Base-by-base conservation (phyloP, 2,113 vertebrate genomes). In the Cyprinodon variegatus region DNA sequence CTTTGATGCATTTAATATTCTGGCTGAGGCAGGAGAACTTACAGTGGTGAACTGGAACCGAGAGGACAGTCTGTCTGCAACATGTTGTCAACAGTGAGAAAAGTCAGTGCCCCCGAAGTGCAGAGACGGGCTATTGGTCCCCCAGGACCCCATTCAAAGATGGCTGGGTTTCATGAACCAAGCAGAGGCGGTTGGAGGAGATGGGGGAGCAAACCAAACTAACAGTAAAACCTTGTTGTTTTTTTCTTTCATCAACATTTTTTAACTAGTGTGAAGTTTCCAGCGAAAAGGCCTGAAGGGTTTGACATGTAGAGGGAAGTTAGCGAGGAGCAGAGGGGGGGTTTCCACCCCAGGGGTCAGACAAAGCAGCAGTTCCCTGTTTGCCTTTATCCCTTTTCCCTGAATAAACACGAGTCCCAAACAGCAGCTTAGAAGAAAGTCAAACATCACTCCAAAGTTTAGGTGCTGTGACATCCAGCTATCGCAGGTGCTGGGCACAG, bases 1-100 rank as follows among this genome's bases (percentile, higher is more conserved):
- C 92, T 94, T 93, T 92, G 91, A 94, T 91, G 91, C 92, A 88
- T 93, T 92, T 92, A 91, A 89, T 93, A 87, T 82, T 86, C 82
- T 86, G 82, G 79, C 88, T 88, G 82, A 79, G 75, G 78, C 79
- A 77, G 81, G 57, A 87, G 79, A 86, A 82, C 68, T 64, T 91
- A 91, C 90, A 91, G 90, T 93, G 91, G 89, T 92, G 89, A 90
- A 91, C 76, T 68, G 70, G 81, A 83, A 83, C 74, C 68, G 68
- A 86, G 80, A 81, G 85, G 83, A 85, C 81, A 88, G 89, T 92
- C 91, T 93, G 91, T 90, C 85, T n/a, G 88, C 92, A 93, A 91
- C 87, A 93, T 93, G 91, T 90, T 92, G 86, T 88, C 83, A 87
- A 65, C 84, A 79, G 83, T 37, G 65, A 67, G 72, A 68, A 69